Evolutionary conservation across 2,888 invertebrate genomes (phyloP).

Genomic region (Eremobia ochroleuca): DNA sequence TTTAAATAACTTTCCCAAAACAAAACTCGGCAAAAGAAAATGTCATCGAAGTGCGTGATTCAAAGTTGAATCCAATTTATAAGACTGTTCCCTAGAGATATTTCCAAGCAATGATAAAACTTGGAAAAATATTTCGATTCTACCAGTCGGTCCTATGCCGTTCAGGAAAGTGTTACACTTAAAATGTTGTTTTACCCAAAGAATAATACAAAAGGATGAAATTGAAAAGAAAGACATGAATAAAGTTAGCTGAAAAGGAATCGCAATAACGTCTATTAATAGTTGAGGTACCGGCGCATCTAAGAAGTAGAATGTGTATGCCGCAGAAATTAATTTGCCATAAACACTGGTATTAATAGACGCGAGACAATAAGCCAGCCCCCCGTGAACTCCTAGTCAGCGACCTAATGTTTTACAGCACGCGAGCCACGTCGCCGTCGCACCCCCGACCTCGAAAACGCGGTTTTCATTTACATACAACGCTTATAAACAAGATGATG

Average conservation of each 20-base stretch:
- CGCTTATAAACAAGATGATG: slow-evolving; percentile 74
- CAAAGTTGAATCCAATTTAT: slow-evolving; percentile 89
- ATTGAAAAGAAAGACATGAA: slow-evolving; percentile 9
- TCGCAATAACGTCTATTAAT: slow-evolving; percentile 20
- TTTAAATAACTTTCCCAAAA: slow-evolving; percentile 61
- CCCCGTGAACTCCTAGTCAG: slow-evolving; percentile 82
- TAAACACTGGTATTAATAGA: slow-evolving; percentile 88
- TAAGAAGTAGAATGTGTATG: slow-evolving; percentile 66
- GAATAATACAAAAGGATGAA: slow-evolving; percentile 16
- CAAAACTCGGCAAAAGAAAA: slow-evolving; percentile 71
- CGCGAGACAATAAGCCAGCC: slow-evolving; percentile 89
- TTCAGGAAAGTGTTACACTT: slow-evolving; percentile 43
- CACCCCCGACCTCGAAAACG: slow-evolving; percentile 82
- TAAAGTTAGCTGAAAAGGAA: slow-evolving; percentile 6
- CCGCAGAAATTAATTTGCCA: slow-evolving; percentile 85
- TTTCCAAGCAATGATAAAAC: slow-evolving; percentile 87
- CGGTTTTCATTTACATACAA: slow-evolving; percentile 81
- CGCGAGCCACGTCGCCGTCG: slow-evolving; percentile 82
- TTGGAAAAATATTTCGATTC: slow-evolving; percentile 82
- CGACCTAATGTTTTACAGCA: slow-evolving; percentile 85
- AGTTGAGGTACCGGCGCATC: slow-evolving; percentile 37
- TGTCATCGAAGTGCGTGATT: slow-evolving; percentile 81
- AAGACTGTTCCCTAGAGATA: slow-evolving; percentile 87
- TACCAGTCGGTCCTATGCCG: slow-evolving; percentile 64
- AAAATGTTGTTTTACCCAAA: slow-evolving; percentile 33